phyloP scores from a whole-genome alignment of 2,797 vertebrate genomes.

The Odontamblyopus lacepedii region DNA sequence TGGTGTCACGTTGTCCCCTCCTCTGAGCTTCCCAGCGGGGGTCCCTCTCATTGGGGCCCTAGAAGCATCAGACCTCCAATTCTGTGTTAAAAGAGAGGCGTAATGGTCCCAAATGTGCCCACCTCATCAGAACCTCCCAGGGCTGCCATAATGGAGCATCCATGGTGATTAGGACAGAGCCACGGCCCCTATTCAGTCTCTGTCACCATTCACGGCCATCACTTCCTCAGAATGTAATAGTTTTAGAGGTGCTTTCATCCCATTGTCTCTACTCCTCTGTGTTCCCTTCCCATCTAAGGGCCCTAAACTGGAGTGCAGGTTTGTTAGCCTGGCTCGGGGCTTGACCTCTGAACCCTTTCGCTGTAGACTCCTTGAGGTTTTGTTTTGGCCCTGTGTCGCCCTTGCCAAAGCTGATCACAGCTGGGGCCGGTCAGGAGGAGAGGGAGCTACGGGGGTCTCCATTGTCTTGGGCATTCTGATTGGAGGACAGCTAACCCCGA shows the following conservation, averaged over 20 bases:
- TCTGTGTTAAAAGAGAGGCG: constrained; percentile 58
- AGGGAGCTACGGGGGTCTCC: constrained; percentile 79
- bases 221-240: constrained; percentile 90
- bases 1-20: constrained; percentile 59
- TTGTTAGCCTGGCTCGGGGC: constrained; percentile 74
- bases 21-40: constrained; percentile 49
- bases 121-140: constrained; percentile 74
- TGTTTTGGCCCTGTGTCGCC: constrained; percentile 79
- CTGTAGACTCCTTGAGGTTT: constrained; percentile 76
- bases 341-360: constrained; percentile 76
- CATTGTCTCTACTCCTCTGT: constrained; percentile 81
- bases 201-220: constrained; percentile 85
- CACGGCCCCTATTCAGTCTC: constrained; percentile 81
- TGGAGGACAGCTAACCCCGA: constrained; percentile 81
- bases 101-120: constrained; percentile 68
- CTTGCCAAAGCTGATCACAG: constrained; percentile 82
- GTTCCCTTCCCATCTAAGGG: constrained; percentile 76
- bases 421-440: constrained; percentile 72
- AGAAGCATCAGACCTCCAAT: constrained; percentile 62
- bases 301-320: constrained; percentile 75
- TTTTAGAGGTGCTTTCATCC: constrained; percentile 88
- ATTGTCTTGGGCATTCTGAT: constrained; percentile 86
- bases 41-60: constrained; percentile 38
- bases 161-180: constrained; percentile 78
- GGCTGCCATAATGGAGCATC: constrained; percentile 78